Evolutionary conservation across 2,888 invertebrate genomes (phyloP).

Genomic region (Atethmia centrago): DNA sequence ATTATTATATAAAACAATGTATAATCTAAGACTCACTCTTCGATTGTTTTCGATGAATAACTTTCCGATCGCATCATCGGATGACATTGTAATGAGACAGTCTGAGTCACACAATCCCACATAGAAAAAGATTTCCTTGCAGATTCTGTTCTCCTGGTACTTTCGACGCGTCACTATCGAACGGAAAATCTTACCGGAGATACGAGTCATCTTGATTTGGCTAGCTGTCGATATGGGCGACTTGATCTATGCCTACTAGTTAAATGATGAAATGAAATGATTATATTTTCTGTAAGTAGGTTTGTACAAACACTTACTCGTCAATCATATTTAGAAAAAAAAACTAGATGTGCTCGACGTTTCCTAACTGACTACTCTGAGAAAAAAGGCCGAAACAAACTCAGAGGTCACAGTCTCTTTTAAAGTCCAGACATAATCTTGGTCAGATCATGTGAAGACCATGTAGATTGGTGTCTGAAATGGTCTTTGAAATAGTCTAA

Average conservation of each 20-base stretch:
- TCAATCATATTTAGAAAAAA: too few relatives aligned
- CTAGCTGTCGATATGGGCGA: background rate
- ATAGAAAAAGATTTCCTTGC: background rate
- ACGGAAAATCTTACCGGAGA: constrained; percentile 13
- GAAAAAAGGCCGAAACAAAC: too few relatives aligned
- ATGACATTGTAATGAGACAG: background rate
- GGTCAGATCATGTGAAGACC: too few relatives aligned
- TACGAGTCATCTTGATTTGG: constrained; percentile 1
- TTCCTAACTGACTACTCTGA: too few relatives aligned
- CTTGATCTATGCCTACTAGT: constrained; percentile 4
- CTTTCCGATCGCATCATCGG: background rate
- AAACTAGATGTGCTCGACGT: too few relatives aligned
- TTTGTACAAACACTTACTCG: too few relatives aligned
- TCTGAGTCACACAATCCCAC: background rate
- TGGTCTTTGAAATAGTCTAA: too few relatives aligned
- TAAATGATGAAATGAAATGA: too few relatives aligned
- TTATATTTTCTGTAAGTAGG: too few relatives aligned
- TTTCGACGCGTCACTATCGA: constrained; percentile 18
- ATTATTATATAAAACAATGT: background rate
- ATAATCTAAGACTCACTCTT: background rate
- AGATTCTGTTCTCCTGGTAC: constrained; percentile 23
- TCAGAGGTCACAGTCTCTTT: too few relatives aligned
- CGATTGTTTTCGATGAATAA: background rate
- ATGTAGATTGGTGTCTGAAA: too few relatives aligned
- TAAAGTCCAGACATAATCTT: too few relatives aligned